Base-by-base conservation (phyloP, 2,797 vertebrate genomes). In the Sparidentex hasta region DNA sequence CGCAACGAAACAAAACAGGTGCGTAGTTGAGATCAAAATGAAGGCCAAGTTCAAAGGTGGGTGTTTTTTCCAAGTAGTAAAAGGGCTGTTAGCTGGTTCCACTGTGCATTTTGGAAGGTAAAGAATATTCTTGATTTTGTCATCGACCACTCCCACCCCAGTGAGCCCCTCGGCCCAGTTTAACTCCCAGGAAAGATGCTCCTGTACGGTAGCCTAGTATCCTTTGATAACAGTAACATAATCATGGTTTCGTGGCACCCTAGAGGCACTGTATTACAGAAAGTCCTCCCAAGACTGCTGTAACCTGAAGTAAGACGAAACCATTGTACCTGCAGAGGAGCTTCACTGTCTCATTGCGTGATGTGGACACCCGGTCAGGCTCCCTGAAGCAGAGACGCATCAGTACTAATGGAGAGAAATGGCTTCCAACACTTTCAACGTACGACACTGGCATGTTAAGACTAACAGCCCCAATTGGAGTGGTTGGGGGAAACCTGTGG, bases 371-470 rank as follows among this genome's bases (percentile, higher is more conserved):
- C 55, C 6, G 51, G 8, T 4, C 18, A 21, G 55, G 7, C 56
- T 65, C n/a, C 46, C 13, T 48, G 54, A 67, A 65, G 58, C 48
- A 16, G n/a, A 71, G 43, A 73, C 18, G 46, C 57, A 68, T 72
- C 9, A 12, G 55, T 67, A 48, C 57, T 71, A 81, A 86, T 83
- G 70, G 59, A 20, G 29, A 86, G 23, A 76, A 87, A 86, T 83
- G 43, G 57, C 68, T 51, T 69, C 33, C 33, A 62, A 51, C 57
- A 43, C 76, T 67, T 80, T 18, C 56, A 64, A 79, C 62, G 41
- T 74, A 46, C 44, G 3, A 64, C 11, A 38, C 54, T 61, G 61
- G 57, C 58, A 73, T 64, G 71, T 82, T 69, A 64, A 58, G 62
- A 70, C 73, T 47, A 71, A 65, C 58, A 58, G 38, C 61, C 27